A percentile compares a stretch with the other conserved stretches of the same genome.
phyloP scores from a whole-genome alignment of 2,113 vertebrate species.

The Varanus salvator region DNA sequence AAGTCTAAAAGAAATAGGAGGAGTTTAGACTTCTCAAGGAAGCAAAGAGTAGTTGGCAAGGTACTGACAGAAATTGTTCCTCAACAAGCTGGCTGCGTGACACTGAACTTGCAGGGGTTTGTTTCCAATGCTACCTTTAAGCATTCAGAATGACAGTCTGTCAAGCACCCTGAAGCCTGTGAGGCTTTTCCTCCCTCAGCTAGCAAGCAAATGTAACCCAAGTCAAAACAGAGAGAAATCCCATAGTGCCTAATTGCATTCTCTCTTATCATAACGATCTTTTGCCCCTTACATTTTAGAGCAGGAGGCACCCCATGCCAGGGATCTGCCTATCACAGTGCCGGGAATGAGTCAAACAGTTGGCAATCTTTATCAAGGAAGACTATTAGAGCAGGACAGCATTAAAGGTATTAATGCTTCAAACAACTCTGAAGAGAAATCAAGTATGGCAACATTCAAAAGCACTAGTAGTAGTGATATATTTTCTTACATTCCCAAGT shows the following conservation, averaged over 20 bases:
- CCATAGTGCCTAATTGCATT: constrained; percentile 13
- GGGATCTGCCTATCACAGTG: neutral
- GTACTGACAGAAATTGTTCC: constrained; percentile 33
- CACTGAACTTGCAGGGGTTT: constrained; percentile 51
- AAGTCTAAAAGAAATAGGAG: constrained; percentile 42
- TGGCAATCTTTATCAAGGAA: neutral
- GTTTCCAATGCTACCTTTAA: constrained; percentile 48
- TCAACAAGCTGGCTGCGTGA: constrained; percentile 59
- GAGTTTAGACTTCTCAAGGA: constrained; percentile 22
- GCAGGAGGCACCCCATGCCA: neutral
- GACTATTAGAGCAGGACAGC: neutral
- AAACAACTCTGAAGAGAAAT: neutral
- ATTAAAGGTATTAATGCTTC: neutral
- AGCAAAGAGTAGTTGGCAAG: constrained; percentile 42
- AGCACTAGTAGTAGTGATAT: neutral
- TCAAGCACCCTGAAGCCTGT: neutral
- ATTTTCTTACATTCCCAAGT: neutral
- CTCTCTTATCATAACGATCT: neutral
- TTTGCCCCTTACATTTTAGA: neutral
- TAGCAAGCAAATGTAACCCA: constrained; percentile 9
- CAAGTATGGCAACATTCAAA: neutral
- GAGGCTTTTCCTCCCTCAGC: constrained; percentile 29
- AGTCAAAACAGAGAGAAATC: neutral
- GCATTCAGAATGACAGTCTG: constrained; percentile 29
- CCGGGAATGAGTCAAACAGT: neutral